These are phyloP conservation scores for Papilio polyxenes DNA, from an alignment of 1,140 invertebrate species.

Conservation along the genomic window DNA sequence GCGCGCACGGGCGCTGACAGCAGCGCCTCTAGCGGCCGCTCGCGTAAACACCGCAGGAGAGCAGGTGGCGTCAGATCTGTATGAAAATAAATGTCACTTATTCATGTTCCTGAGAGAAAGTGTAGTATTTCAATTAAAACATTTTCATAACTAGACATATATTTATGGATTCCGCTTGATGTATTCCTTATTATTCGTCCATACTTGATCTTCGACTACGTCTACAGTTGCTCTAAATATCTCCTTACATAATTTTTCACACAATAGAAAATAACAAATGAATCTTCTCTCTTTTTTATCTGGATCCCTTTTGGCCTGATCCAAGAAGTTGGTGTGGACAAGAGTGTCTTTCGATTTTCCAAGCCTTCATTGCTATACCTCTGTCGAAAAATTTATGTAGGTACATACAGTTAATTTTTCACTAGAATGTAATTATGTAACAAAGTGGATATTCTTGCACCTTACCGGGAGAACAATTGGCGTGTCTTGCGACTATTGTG, in stretches of 20 bases:
- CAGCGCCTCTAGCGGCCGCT: constrained; percentile 87
- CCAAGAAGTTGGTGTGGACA: too few species aligned
- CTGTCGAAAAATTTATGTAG: too few species aligned
- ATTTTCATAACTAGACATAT: background rate
- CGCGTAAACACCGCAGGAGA: constrained; percentile 91
- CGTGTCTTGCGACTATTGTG: constrained; percentile 90
- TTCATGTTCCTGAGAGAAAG: background rate
- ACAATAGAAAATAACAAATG: background rate
- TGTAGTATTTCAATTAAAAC: background rate
- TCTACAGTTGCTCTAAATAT: too few species aligned
- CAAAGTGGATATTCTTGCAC: constrained; percentile 23
- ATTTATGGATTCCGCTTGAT: too few species aligned
- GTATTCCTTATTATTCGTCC: too few species aligned
- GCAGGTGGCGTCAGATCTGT: constrained; percentile 85
- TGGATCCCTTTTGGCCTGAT: too few species aligned
- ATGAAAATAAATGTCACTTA: constrained; percentile 27
- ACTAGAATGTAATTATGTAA: background rate
- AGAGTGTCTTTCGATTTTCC: too few species aligned
- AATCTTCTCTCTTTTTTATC: too few species aligned
- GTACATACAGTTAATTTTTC: too few species aligned
- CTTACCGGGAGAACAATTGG: constrained; percentile 90
- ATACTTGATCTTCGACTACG: too few species aligned
- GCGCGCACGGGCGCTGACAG: constrained; percentile 88
- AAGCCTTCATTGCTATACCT: too few species aligned
- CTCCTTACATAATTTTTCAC: background rate